A percentile compares a stretch with the other conserved stretches of the same genome.
These are phyloP conservation scores for Lycophotia porphyrea DNA, from an alignment of 2,888 invertebrate species.

Conservation along the genomic window DNA sequence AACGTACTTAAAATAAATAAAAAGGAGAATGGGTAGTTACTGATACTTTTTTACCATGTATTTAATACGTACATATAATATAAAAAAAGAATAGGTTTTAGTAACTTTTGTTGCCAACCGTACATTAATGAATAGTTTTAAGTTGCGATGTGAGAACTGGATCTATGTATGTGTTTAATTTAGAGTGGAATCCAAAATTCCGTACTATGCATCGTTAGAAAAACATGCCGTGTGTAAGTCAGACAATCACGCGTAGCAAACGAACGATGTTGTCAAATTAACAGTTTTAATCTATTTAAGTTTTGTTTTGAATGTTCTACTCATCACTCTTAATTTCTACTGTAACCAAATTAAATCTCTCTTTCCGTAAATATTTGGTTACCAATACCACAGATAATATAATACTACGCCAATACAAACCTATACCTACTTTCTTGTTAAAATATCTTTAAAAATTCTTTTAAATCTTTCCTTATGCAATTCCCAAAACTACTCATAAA, in stretches of 20 bases:
- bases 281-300: not conserved
- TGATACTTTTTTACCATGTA: not conserved
- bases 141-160: no score
- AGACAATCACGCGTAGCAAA: not conserved
- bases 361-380: not conserved
- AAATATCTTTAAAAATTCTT: not conserved
- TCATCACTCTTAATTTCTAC: not conserved
- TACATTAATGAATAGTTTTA: not conserved
- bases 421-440: not conserved
- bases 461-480: slow-evolving; percentile 8
- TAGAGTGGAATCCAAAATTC: not conserved
- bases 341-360: not conserved
- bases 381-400: no score
- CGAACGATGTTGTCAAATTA: not conserved
- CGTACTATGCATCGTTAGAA: not conserved
- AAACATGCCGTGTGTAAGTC: not conserved
- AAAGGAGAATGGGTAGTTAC: not conserved
- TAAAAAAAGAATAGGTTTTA: not conserved
- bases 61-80: not conserved
- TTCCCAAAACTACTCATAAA: slow-evolving; percentile 17
- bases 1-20: not conserved
- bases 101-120: not conserved
- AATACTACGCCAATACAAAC: not conserved
- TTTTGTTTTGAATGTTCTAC: not conserved
- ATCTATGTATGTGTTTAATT: not conserved